Conservation (phyloP, 1,140 invertebrate species). For the Eriosoma lanigerum region DNA sequence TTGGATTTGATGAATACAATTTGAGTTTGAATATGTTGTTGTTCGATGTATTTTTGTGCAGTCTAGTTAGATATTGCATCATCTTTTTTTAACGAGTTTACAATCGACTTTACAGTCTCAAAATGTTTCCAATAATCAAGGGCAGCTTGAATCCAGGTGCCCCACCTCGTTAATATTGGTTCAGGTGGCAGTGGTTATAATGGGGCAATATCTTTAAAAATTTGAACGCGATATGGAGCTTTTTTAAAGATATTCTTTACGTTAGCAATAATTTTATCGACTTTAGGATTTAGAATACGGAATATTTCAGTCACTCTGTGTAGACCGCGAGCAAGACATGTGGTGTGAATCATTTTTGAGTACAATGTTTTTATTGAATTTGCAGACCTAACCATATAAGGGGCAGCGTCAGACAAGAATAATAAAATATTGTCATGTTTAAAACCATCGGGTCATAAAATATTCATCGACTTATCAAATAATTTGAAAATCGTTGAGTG, state of each 20-base stretch:
- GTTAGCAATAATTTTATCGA: not conserved
- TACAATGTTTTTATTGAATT: not conserved
- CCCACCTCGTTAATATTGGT: not conserved
- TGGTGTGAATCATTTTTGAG: not conserved
- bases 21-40: conserved; percentile 1
- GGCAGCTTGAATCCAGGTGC: not conserved
- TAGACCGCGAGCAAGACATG: not conserved
- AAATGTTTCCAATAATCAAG: not conserved
- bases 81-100: not conserved
- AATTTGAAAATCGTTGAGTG: not conserved
- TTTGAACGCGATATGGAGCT: not conserved
- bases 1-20: not conserved
- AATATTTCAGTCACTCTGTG: not conserved
- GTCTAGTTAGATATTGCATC: not conserved
- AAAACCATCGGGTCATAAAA: not conserved
- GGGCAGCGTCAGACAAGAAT: not conserved
- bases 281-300: not conserved
- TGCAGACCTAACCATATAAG: not conserved
- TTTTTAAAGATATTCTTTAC: not conserved
- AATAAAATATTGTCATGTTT: not conserved
- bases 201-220: not conserved
- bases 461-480: not conserved
- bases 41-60: conserved; percentile 1
- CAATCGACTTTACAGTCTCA: not conserved
- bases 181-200: not conserved